Base-by-base conservation (phyloP, 2,113 vertebrate species). In the Trichomycterus rosablanca region DNA sequence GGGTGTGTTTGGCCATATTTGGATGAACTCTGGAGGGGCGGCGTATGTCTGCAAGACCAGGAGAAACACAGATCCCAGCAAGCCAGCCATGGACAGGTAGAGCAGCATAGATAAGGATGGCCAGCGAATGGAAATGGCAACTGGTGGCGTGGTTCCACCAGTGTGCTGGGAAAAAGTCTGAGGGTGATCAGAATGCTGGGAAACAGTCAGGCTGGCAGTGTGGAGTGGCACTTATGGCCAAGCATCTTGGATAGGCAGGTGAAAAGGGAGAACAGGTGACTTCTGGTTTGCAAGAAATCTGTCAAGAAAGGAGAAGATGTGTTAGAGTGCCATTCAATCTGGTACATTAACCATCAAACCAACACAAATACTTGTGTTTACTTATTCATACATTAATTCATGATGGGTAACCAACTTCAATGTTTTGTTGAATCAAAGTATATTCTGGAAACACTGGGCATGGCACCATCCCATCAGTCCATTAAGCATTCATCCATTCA, bases 31-130 rank as follows among this genome's bases (percentile, higher is more conserved):
- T 20, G 76, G 67, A 18, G 87, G 84, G 52, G 84, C 88, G 49
- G 83, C 82, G 1, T 79, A 80, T 14, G 84, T 78, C 63, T 80
- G 86, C 73, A 88, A 79, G 75, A 89, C 86, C 79, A 95, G 76
- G 67, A 94, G 81, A 68, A 90, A 85, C 73, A 83, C 79, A 49
- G 86, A 90, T 63, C 83, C 67, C 3, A 93, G 78, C 49, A 91
- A 77, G 77, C 83, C 85, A 76, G 90, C 88, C 93, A 94, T 95
- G 84, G 51, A 59, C 51, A 65, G 6, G 32, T 49, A 53, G 20
- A 50, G 35, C 48, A 61, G 56, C 19, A 20, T 26, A 9, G 35
- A 26, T 56, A 11, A 20, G 7, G 53, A 55, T 37, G 32, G 19
- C 37, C 20, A 39, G 52, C 44, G 30, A 57, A 73, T 59, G 19